Evolutionary conservation across 2,113 vertebrate species (phyloP), one percentile per base, ranked within the genome.

Genomic region (Symphodus melops): DNA sequence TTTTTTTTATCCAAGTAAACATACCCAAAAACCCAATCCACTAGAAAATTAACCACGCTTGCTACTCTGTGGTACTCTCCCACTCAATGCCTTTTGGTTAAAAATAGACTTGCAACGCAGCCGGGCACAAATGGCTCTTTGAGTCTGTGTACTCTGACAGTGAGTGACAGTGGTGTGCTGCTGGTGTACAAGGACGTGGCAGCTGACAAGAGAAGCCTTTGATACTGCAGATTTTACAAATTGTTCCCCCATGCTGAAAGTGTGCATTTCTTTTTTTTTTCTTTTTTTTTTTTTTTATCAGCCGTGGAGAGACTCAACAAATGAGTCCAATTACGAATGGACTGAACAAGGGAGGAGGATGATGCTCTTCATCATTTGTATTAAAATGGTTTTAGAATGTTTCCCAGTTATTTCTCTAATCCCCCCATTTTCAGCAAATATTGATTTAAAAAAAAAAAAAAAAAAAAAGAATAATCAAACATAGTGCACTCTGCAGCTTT

Each of bases 101-200:
- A 83, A 92, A 92, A 94, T 84, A 93, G 72, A 83, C 71, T 39
- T 13, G 8, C 72, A 83, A 71, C 83, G 61, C 76, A 91, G 82
- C 80, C 46, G 52, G 77, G 77, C 88, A 25, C 36, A 89, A 92
- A 86, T 25, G 79, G n/a, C 48, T 86, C 81, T 68, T 66, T 91
- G 51, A 74, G 72, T 64, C 81, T 83, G 57, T 72, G 86, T 69
- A 57, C 79, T 6, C 23, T 83, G 89, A 89, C 90, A 86, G 62
- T 86, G 88, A 90, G 82, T 82, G 90, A 90, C 86, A 75, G 78
- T 39, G 44, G 68, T 39, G 64, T 67, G 65, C 65, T 61, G 60
- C 52, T 33, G 52, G 67, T 28, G 12, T 55, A 52, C 52, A 1
- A 46, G 36, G 73, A 79, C 12, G 58, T 84, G 91, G 78, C 83